Evolutionary conservation across 1,140 invertebrate species (phyloP).

Genomic region (Pseudomyrmex pallidus): DNA sequence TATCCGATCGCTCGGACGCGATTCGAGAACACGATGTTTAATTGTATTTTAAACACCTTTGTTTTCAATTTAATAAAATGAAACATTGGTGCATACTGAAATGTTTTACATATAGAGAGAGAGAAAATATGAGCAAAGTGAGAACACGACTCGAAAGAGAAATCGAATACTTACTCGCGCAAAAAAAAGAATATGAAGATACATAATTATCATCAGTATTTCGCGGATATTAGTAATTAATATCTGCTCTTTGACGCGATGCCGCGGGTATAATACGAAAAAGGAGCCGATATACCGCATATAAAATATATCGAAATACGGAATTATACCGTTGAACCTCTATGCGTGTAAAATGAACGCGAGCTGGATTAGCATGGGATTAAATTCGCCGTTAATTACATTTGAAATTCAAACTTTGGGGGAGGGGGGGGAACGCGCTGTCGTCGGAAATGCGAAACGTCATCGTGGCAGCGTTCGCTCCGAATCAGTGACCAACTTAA

Average conservation of each 20-base stretch:
- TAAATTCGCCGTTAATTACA: constrained; percentile 54
- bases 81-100: too few relatives aligned
- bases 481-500: constrained; percentile 46
- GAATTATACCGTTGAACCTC: background rate
- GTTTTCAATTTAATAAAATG: too few relatives aligned
- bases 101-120: too few relatives aligned
- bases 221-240: constrained; percentile 21
- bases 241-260: constrained; percentile 7
- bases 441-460: constrained; percentile 49
- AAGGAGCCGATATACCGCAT: constrained; percentile 12
- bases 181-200: constrained; percentile 3
- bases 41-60: background rate
- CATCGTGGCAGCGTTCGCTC: background rate
- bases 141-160: background rate
- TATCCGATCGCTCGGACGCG: background rate
- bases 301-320: constrained; percentile 40
- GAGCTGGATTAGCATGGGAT: constrained; percentile 35
- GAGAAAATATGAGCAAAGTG: background rate
- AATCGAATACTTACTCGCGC: background rate
- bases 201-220: background rate
- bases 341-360: constrained; percentile 25
- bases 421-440: background rate
- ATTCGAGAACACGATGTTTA: background rate
- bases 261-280: background rate
- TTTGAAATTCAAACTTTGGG: constrained; percentile 51